phyloP scores from a whole-genome alignment of 2,888 invertebrate species.

The Epistrophe grossulariae region DNA sequence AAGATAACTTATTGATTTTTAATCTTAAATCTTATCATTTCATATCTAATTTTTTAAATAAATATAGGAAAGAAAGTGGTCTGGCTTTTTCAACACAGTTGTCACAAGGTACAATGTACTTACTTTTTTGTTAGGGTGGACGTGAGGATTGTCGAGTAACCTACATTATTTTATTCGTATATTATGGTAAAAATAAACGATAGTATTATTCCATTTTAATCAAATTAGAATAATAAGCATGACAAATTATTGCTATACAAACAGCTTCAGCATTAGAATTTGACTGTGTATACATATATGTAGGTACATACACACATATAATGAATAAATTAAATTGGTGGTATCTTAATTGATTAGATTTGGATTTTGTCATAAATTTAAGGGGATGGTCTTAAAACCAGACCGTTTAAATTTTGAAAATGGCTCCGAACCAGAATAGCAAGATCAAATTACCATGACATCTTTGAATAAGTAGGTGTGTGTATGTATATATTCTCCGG shows the following conservation, averaged over 20 bases:
- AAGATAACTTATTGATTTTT: constrained; percentile 28
- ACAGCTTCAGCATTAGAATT: neutral
- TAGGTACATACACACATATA: too few species aligned
- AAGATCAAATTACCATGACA: too few species aligned
- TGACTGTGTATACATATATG: neutral
- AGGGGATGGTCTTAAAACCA: too few species aligned
- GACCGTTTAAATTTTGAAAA: too few species aligned
- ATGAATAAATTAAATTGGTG: neutral
- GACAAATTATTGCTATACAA: neutral
- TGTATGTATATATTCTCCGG: too few species aligned
- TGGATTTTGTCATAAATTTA: too few species aligned
- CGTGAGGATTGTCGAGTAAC: constrained; percentile 63
- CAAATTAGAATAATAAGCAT: neutral
- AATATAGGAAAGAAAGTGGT: neutral
- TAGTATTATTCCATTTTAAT: neutral
- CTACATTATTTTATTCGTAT: neutral
- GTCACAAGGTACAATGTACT: constrained; percentile 7
- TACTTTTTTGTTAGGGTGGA: constrained; percentile 36
- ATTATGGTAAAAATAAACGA: constrained; percentile 4
- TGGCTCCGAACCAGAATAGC: too few species aligned
- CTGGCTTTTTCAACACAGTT: neutral
- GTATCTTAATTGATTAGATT: too few species aligned
- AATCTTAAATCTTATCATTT: constrained; percentile 15
- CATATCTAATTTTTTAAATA: neutral
- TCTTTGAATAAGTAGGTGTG: too few species aligned